Conservation (phyloP, 2,113 vertebrate genomes). For the Rhizomys pruinosus region DNA sequence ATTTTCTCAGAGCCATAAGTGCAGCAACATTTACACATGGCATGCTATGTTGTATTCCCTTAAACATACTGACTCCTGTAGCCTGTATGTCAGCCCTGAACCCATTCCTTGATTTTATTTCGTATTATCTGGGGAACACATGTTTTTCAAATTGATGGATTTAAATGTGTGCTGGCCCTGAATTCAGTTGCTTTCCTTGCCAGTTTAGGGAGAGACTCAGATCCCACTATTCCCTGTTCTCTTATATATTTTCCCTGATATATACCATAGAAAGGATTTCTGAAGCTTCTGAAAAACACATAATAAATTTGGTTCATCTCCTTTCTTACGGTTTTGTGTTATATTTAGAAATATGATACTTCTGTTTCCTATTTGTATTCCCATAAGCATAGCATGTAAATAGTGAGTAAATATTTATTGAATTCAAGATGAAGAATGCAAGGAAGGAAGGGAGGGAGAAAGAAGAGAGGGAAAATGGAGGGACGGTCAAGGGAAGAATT, state of each 20-base stretch:
- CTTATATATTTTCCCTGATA: slow-evolving; percentile 60
- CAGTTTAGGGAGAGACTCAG: slow-evolving; percentile 54
- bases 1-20: accelerated
- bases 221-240: slow-evolving; percentile 42
- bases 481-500: not conserved
- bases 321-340: slow-evolving; percentile 52
- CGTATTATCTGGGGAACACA: slow-evolving; percentile 26
- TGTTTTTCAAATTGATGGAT: slow-evolving; percentile 61
- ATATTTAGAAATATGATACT: slow-evolving; percentile 60
- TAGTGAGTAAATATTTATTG: slow-evolving; percentile 37
- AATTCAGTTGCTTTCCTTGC: slow-evolving; percentile 40
- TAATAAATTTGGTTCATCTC: slow-evolving; percentile 67
- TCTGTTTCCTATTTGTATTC: slow-evolving; percentile 57
- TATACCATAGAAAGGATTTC: slow-evolving; percentile 58
- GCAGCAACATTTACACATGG: accelerated
- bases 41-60: accelerated
- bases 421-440: not conserved
- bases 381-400: not conserved
- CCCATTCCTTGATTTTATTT: not conserved
- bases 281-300: slow-evolving; percentile 72
- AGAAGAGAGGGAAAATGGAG: accelerated
- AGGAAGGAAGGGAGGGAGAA: not conserved
- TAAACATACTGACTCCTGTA: no score
- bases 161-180: slow-evolving; percentile 46
- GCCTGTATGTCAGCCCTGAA: not conserved